Evolutionary conservation across 2,888 invertebrate species (phyloP).

Genomic region (Monochamus alternatus): DNA sequence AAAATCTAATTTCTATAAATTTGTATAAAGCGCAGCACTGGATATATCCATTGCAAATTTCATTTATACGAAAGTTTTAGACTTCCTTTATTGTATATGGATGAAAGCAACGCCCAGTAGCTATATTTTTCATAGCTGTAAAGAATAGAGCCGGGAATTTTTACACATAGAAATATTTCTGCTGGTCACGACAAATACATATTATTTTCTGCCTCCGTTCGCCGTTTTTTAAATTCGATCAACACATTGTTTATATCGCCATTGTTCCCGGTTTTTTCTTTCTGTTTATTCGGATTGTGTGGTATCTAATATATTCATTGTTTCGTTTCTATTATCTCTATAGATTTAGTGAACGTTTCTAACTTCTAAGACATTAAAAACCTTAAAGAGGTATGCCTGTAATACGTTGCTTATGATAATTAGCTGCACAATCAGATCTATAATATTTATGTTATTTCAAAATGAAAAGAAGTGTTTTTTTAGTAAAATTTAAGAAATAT

Average conservation of each 20-base stretch:
- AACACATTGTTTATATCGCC: slow-evolving; percentile 71
- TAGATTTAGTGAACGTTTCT: slow-evolving; percentile 22
- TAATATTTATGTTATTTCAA: too few species aligned
- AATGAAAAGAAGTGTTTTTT: too few species aligned
- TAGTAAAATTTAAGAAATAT: too few species aligned
- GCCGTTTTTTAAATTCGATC: slow-evolving; percentile 63
- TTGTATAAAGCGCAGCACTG: slow-evolving; percentile 4
- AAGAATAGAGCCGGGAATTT: slow-evolving; percentile 61
- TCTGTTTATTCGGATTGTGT: slow-evolving; percentile 68
- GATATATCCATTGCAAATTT: slow-evolving; percentile 39
- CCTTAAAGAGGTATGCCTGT: too few species aligned
- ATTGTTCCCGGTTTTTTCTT: slow-evolving; percentile 68
- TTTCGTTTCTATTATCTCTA: slow-evolving; percentile 61
- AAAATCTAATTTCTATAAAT: slow-evolving; percentile 31
- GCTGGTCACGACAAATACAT: slow-evolving; percentile 68
- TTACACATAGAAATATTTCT: slow-evolving; percentile 64
- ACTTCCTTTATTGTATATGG: slow-evolving; percentile 48
- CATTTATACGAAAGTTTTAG: slow-evolving; percentile 42
- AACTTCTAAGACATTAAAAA: background rate
- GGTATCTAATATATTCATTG: slow-evolving; percentile 70
- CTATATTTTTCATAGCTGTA: slow-evolving; percentile 55
- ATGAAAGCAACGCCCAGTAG: slow-evolving; percentile 54
- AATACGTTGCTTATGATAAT: too few species aligned
- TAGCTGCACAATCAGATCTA: too few species aligned
- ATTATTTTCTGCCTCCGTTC: slow-evolving; percentile 69